A percentile compares a stretch with the other conserved stretches of the same genome.
These are phyloP conservation scores for Pseudocheirus occidentalis DNA, from an alignment of 2,797 vertebrate species.

Conservation along the genomic window DNA sequence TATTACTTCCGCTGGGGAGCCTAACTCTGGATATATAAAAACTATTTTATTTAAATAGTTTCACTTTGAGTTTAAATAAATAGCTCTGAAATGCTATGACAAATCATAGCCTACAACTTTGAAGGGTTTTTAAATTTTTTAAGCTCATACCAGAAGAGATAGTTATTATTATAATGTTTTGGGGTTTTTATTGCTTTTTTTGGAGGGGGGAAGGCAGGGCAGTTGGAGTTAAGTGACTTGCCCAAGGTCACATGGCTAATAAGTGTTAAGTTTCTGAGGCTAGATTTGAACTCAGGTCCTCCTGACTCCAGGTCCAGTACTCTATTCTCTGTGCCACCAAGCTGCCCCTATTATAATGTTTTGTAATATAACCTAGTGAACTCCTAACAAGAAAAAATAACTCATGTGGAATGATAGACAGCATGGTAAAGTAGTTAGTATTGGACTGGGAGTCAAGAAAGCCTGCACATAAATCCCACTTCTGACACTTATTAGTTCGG, in stretches of 20 bases:
- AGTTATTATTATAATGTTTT: conserved; percentile 27
- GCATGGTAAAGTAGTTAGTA: background rate
- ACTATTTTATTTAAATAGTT: conserved; percentile 54
- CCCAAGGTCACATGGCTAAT: too few relatives aligned
- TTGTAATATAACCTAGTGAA: conserved; percentile 39
- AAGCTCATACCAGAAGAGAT: background rate
- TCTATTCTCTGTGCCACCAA: too few relatives aligned
- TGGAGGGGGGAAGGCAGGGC: too few relatives aligned
- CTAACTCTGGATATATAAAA: conserved; percentile 5
- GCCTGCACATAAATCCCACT: background rate
- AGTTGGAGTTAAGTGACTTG: too few relatives aligned
- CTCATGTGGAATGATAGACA: background rate
- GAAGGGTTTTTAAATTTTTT: background rate
- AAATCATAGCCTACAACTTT: background rate
- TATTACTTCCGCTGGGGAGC: conserved; percentile 24
- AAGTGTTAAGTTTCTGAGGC: too few relatives aligned
- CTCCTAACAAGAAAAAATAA: conserved; percentile 23
- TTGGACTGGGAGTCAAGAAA: background rate
- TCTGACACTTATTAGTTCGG: background rate
- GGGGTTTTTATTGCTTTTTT: too few relatives aligned
- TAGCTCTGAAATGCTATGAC: background rate
- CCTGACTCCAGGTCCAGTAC: too few relatives aligned
- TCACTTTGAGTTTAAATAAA: conserved; percentile 1
- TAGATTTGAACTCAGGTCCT: too few relatives aligned
- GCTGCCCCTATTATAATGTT: conserved; percentile 2